phyloP scores from a whole-genome alignment of 1,140 invertebrate species.

The Acromyrmex echinatior region DNA sequence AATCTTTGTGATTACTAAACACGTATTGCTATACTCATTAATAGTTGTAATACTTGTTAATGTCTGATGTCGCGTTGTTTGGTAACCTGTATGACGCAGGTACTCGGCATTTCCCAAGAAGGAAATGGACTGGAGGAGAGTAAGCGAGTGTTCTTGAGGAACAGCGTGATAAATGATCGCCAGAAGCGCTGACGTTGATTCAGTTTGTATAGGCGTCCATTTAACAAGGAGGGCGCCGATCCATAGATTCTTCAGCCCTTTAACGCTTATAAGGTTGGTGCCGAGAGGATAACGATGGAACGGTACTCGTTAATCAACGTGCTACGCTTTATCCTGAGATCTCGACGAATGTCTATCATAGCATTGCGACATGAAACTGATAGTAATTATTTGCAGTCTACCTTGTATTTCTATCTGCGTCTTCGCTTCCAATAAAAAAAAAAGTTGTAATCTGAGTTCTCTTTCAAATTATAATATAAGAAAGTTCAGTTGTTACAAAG shows the following conservation, averaged over 20 bases:
- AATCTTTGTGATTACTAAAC: slow-evolving; percentile 10
- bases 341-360: slow-evolving; percentile 44
- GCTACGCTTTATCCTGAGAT: slow-evolving; percentile 51
- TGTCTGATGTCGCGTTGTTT: slow-evolving; percentile 47
- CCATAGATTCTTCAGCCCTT: slow-evolving; percentile 67
- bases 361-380: slow-evolving; percentile 56
- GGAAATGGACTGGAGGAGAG: slow-evolving; percentile 59
- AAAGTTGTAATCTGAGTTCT: slow-evolving; percentile 5
- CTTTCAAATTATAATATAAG: background rate
- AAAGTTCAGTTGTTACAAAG: background rate
- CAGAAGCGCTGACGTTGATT: slow-evolving; percentile 74
- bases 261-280: slow-evolving; percentile 71
- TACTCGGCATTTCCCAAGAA: slow-evolving; percentile 37
- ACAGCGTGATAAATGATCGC: slow-evolving; percentile 72
- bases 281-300: slow-evolving; percentile 67
- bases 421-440: background rate
- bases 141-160: slow-evolving; percentile 66
- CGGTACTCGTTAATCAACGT: slow-evolving; percentile 75
- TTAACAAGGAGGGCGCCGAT: slow-evolving; percentile 70
- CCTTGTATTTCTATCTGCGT: background rate
- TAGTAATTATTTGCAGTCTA: slow-evolving; percentile 28
- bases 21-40: background rate
- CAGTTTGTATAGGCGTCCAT: slow-evolving; percentile 73
- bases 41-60: background rate
- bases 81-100: slow-evolving; percentile 53